A percentile compares a stretch with the other conserved stretches of the same genome.
Conservation (phyloP, 2,888 invertebrate species). For the Microdon myrmicae region DNA sequence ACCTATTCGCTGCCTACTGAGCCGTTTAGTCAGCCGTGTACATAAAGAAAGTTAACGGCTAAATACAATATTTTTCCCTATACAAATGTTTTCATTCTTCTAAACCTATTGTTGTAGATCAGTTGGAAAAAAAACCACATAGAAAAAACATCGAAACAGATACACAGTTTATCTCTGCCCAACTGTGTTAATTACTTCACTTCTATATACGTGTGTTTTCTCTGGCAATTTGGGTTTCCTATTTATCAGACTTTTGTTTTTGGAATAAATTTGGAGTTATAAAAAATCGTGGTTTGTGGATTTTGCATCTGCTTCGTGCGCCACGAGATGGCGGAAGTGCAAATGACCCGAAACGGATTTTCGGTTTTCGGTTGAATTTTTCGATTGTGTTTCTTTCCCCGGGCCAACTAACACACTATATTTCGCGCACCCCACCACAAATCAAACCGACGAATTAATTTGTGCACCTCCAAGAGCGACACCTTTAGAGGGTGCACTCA, state of each 20-base stretch:
- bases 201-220: no score
- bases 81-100: constrained; percentile 19
- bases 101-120: constrained; percentile 19
- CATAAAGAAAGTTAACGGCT: constrained; percentile 38
- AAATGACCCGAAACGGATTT: constrained; percentile 41
- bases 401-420: no score
- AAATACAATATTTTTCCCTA: constrained; percentile 14
- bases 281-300: constrained; percentile 12
- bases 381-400: no score
- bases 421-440: no score
- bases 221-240: no score
- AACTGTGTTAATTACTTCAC: constrained; percentile 42
- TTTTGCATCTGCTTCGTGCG: constrained; percentile 20
- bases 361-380: constrained; percentile 8
- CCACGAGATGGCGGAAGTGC: constrained; percentile 34
- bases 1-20: no score
- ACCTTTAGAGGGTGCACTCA: constrained; percentile 31
- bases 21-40: constrained; percentile 33
- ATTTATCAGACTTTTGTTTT: constrained; percentile 29
- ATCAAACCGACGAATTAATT: no score
- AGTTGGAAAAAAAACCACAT: constrained; percentile 2
- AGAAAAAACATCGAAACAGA: constrained; percentile 14
- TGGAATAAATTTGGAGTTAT: constrained; percentile 34
- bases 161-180: constrained; percentile 28
- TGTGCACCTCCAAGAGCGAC: constrained; percentile 16